These are phyloP conservation scores for Drosophila truncata DNA, from an alignment of 1,140 invertebrate species.

Conservation along the genomic window DNA sequence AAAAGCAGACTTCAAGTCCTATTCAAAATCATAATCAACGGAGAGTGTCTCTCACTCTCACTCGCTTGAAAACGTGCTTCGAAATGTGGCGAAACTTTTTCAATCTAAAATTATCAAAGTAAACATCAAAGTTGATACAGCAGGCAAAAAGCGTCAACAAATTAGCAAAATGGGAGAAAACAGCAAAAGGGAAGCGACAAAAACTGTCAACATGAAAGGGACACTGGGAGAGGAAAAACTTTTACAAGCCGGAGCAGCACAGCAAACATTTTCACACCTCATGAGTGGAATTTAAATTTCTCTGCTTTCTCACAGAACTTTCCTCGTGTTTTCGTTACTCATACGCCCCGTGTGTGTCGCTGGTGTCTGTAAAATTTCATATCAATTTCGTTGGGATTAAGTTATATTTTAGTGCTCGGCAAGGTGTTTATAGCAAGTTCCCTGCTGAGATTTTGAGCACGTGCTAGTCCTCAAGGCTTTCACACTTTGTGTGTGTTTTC, in stretches of 20 bases:
- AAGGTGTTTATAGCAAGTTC: conserved; percentile 69
- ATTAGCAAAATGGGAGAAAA: conserved; percentile 61
- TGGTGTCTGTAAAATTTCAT: conserved; percentile 69
- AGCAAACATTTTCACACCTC: conserved; percentile 72
- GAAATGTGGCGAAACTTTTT: conserved; percentile 64
- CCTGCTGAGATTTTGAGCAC: conserved; percentile 75
- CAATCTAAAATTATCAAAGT: conserved; percentile 81
- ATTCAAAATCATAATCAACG: conserved; percentile 9
- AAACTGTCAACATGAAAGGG: conserved; percentile 54
- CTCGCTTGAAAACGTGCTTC: conserved; percentile 20
- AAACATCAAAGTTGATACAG: conserved; percentile 73
- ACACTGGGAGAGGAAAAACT: conserved; percentile 39
- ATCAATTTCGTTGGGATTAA: conserved; percentile 80
- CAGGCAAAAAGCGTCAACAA: conserved; percentile 50
- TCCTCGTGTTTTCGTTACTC: conserved; percentile 37
- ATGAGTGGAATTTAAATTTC: conserved; percentile 79
- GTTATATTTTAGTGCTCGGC: conserved; percentile 78
- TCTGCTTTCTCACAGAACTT: conserved; percentile 14
- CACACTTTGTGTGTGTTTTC: conserved; percentile 60
- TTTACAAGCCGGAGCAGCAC: conserved; percentile 42
- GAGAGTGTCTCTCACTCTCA: conserved; percentile 2
- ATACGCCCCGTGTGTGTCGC: conserved; percentile 49
- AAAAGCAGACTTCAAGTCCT: conserved; percentile 17
- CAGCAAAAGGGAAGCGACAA: conserved; percentile 19
- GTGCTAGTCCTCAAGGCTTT: conserved; percentile 72